phyloP scores from a whole-genome alignment of 2,888 invertebrate species.

The Diabrotica balteata region DNA sequence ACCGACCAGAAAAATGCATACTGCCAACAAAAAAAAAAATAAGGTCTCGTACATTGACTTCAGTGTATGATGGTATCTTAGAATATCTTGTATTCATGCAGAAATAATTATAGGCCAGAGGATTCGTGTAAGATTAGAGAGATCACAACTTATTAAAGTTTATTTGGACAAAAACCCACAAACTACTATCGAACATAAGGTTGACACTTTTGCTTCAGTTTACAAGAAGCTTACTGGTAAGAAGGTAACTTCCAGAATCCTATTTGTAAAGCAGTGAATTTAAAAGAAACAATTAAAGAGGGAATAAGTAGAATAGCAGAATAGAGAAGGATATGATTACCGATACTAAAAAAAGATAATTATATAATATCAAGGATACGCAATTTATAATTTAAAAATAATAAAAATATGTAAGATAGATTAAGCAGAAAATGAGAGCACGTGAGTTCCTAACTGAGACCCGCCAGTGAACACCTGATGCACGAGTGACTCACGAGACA shows the following conservation, averaged over 20 bases:
- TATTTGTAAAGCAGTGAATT: conserved; percentile 93
- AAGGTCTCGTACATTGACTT: conserved; percentile 87
- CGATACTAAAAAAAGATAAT: too few relatives aligned
- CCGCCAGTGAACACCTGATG: too few relatives aligned
- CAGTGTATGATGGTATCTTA: conserved; percentile 93
- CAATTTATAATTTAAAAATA: too few relatives aligned
- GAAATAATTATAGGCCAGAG: conserved; percentile 97
- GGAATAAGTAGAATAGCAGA: too few relatives aligned
- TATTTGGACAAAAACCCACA: conserved; percentile 98
- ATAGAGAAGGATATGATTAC: too few relatives aligned
- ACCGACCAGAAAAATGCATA: conserved; percentile 93
- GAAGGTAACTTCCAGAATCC: conserved; percentile 99
- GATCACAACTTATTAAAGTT: conserved; percentile 95
- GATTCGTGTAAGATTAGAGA: conserved; percentile 94
- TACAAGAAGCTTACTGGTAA: conserved; percentile 99
- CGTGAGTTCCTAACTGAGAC: too few relatives aligned
- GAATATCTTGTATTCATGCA: conserved; percentile 97
- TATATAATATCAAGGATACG: too few relatives aligned
- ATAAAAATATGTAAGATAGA: too few relatives aligned
- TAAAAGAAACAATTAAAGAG: too few relatives aligned
- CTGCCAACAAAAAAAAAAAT: conserved; percentile 79
- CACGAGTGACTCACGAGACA: too few relatives aligned
- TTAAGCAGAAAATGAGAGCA: too few relatives aligned
- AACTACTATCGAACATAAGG: conserved; percentile 99
- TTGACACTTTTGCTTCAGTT: conserved; percentile 96